phyloP scores from a whole-genome alignment of 2,113 vertebrate genomes.

The Hypanus sabinus region DNA sequence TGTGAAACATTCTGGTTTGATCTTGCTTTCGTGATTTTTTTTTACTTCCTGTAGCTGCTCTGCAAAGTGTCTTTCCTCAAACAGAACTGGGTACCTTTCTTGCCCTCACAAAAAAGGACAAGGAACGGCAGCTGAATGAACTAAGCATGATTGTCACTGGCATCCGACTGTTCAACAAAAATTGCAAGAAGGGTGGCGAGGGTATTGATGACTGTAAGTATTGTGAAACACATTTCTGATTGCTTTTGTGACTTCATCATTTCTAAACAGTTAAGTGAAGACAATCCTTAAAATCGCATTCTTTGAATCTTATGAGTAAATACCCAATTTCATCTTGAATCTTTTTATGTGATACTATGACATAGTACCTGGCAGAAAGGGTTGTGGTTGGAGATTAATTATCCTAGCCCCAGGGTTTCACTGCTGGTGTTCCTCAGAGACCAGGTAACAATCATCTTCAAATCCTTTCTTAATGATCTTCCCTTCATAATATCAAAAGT shows the following conservation, averaged over 20 bases:
- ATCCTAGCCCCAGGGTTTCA: too few relatives aligned
- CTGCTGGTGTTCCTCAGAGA: too few relatives aligned
- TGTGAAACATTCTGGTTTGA: not conserved
- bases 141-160: slow-evolving; percentile 74
- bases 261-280: not conserved
- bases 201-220: slow-evolving; percentile 66
- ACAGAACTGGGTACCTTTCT: slow-evolving; percentile 69
- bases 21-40: not conserved
- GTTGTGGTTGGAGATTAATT: too few relatives aligned
- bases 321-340: not conserved
- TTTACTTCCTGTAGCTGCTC: slow-evolving; percentile 63
- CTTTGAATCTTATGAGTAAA: not conserved
- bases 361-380: not conserved
- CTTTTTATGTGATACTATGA: not conserved
- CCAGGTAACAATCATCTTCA: too few relatives aligned
- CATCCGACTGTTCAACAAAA: slow-evolving; percentile 80
- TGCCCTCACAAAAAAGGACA: slow-evolving; percentile 67
- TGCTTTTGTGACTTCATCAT: not conserved
- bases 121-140: slow-evolving; percentile 73
- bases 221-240: not conserved
- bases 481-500: not conserved
- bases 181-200: slow-evolving; percentile 60
- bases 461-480: too few relatives aligned
- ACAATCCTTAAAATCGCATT: not conserved
- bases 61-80: slow-evolving; percentile 81